phyloP scores from a whole-genome alignment of 2,113 vertebrate species.

The Equus przewalskii region DNA sequence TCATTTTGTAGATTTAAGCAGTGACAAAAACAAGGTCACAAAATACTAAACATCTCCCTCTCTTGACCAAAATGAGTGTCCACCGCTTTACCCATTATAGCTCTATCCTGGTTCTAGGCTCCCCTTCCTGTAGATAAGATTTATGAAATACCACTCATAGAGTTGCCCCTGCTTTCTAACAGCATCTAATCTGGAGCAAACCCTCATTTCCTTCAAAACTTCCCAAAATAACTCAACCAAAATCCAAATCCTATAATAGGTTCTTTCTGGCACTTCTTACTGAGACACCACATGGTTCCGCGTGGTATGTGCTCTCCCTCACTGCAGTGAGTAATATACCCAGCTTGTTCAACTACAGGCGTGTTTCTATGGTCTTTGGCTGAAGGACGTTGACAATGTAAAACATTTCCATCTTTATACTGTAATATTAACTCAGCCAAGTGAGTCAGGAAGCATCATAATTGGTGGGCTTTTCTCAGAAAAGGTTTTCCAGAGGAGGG shows the following conservation, averaged over 20 bases:
- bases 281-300: neutral
- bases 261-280: conserved; percentile 4
- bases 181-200: conserved; percentile 5
- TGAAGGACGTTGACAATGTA: neutral
- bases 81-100: neutral
- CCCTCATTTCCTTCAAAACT: neutral
- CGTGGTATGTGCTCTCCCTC: neutral
- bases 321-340: neutral
- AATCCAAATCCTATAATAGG: neutral
- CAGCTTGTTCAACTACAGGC: neutral
- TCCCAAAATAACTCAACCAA: neutral
- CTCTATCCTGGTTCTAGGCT: neutral
- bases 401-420: neutral
- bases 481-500: neutral
- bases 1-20: neutral
- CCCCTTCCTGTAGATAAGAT: neutral
- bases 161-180: neutral
- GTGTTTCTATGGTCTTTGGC: conserved; percentile 1
- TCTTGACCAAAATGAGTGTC: conserved; percentile 6
- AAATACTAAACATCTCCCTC: neutral
- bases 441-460: neutral
- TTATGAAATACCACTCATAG: neutral
- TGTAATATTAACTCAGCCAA: neutral
- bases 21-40: neutral
- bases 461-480: neutral